Evolutionary conservation across 2,113 vertebrate species (phyloP), one percentile per base, ranked within the genome.

Genomic region (Cynoglossus semilaevis): DNA sequence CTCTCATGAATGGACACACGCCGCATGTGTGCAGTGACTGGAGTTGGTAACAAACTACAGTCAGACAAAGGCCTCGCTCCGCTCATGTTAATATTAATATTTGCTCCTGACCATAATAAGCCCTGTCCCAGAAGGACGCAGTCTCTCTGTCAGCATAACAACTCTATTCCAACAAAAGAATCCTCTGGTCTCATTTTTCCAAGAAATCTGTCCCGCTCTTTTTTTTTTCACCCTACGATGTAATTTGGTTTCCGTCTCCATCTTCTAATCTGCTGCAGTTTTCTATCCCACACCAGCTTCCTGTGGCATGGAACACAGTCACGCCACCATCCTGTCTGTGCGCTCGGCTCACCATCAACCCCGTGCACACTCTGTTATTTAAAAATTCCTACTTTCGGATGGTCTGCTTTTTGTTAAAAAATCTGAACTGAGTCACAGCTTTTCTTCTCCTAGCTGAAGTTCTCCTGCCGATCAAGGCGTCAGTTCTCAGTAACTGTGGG

Each of bases 321-420:
- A 9, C 46, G 17, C 64, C 48, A 16, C 73, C 35, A 71, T 58
- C 67, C 51, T 6, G 14, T 63, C 67, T 42, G 16, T 41, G 76
- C 46, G 52, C 48, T 44, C 19, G 15, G 72, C 70, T 81, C 51
- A 29, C 76, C 77, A 74, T 68, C 73, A 47, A 41, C 70, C 48
- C 66, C 12, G 42, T 7, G 46, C 60, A 15, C 56, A 78, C 75
- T 87, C 83, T 89, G 66, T 87, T 72, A 91, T 90, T 89, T 87
- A 51, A 50, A 76, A 82, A 88, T 86, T 89, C 87, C 81, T 64
- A 48, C 67, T 65, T 72, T 72, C 73, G 76, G 66, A 72, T 82
- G 72, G 67, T 77, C 53, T 19, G 59, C 51, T 55, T 49, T 72
- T 58, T 45, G 47, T 17, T 41, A 67, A 47, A 47, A 79, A 77